Conservation (phyloP, 2,888 invertebrate species). For the Leucophenga maculata region DNA sequence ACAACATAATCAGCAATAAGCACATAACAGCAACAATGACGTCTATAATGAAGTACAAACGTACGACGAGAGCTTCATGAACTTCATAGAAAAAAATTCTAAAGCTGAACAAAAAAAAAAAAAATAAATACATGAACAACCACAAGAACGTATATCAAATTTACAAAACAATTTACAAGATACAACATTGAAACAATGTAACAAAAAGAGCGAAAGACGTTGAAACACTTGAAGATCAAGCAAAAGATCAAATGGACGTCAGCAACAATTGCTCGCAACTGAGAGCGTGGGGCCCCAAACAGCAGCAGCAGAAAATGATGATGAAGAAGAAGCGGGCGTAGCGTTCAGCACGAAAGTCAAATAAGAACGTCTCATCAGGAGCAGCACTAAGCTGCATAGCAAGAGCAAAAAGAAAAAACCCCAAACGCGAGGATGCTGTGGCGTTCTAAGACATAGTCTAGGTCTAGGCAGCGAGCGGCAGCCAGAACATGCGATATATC, state of each 20-base stretch:
- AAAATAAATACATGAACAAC: conserved; percentile 27
- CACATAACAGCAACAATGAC: conserved; percentile 1
- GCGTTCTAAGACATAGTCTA: not conserved
- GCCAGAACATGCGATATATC: conserved; percentile 11
- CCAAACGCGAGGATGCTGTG: not conserved
- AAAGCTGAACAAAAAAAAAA: not conserved
- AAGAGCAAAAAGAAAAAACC: no score
- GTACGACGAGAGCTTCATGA: not conserved
- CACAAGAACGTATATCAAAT: conserved; percentile 64
- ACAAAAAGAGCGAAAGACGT: conserved; percentile 37
- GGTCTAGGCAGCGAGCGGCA: not conserved
- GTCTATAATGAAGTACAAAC: conserved; percentile 15
- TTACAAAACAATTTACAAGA: conserved; percentile 68
- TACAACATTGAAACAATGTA: conserved; percentile 26
- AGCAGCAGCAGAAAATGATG: no score
- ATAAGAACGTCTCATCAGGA: not conserved
- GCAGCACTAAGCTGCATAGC: not conserved
- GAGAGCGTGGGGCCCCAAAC: not conserved
- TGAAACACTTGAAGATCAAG: conserved; percentile 65
- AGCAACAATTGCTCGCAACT: not conserved
- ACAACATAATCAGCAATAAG: conserved; percentile 25
- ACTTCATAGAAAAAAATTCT: conserved; percentile 10
- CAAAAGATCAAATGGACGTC: conserved; percentile 57
- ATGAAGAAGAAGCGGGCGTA: not conserved
- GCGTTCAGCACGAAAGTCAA: conserved; percentile 6